These are phyloP conservation scores for Thymelicus sylvestris DNA, from an alignment of 2,888 invertebrate genomes.

Conservation along the genomic window DNA sequence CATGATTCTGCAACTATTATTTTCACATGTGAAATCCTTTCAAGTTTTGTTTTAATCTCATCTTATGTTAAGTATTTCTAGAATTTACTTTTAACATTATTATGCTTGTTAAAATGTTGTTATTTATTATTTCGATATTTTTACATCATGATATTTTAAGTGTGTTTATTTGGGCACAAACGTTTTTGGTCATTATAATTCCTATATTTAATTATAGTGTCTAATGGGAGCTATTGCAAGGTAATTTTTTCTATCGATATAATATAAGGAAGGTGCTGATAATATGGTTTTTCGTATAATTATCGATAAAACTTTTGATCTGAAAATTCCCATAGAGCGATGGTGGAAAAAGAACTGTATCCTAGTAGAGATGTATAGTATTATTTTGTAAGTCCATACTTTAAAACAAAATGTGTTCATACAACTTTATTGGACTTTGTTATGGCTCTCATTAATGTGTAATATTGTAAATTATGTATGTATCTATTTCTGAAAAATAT, in stretches of 20 bases:
- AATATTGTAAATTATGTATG: slow-evolving; percentile 51
- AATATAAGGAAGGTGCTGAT: slow-evolving; percentile 28
- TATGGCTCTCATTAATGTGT: slow-evolving; percentile 53
- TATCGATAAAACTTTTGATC: slow-evolving; percentile 13
- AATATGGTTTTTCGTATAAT: slow-evolving; percentile 16
- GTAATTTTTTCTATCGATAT: slow-evolving; percentile 27
- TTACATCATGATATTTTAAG: slow-evolving; percentile 45
- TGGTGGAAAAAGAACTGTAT: slow-evolving; percentile 1
- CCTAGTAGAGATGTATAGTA: slow-evolving; percentile 18
- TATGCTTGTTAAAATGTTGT: slow-evolving; percentile 58
- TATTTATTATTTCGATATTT: slow-evolving; percentile 53
- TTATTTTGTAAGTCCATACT: slow-evolving; percentile 34
- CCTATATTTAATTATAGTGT: slow-evolving; percentile 37
- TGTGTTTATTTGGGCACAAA: slow-evolving; percentile 55
- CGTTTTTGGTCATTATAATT: slow-evolving; percentile 47
- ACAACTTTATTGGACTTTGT: slow-evolving; percentile 39
- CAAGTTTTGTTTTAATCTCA: slow-evolving; percentile 44
- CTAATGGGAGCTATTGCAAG: slow-evolving; percentile 43
- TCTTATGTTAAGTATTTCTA: slow-evolving; percentile 47
- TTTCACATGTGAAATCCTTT: slow-evolving; percentile 34
- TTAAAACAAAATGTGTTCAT: slow-evolving; percentile 27
- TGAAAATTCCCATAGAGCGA: slow-evolving; percentile 5
- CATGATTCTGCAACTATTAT: slow-evolving; percentile 37
- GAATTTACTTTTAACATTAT: slow-evolving; percentile 44
- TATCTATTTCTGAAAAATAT: slow-evolving; percentile 34